Percentiles rank a stretch among this genome's conserved stretches.
phyloP scores from a whole-genome alignment of 2,113 vertebrate species.

The Barnardius zonarius region DNA sequence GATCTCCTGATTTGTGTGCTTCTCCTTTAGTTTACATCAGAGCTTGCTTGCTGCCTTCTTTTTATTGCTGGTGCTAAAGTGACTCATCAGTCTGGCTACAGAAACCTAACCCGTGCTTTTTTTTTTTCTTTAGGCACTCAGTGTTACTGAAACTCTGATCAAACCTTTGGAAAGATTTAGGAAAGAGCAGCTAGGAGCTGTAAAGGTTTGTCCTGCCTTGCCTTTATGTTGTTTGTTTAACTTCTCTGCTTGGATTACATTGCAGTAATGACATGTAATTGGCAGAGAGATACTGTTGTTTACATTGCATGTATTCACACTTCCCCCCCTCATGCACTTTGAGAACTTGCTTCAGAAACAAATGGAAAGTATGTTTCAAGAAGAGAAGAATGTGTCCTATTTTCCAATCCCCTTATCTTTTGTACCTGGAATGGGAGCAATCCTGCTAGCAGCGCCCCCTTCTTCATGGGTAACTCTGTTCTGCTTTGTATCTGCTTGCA shows the following conservation, averaged over 20 bases:
- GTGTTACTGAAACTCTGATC: constrained; percentile 97
- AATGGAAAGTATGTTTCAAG: constrained; percentile 1
- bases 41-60: not conserved
- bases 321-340: not conserved
- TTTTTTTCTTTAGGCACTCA: constrained; percentile 82
- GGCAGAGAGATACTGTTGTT: not conserved
- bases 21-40: not conserved
- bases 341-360: not conserved
- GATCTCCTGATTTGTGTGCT: not conserved
- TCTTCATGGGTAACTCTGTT: not conserved
- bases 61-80: not conserved
- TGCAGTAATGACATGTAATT: not conserved
- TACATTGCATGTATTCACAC: not conserved
- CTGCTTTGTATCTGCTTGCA: not conserved
- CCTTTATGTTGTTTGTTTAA: not conserved
- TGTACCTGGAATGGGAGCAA: not conserved
- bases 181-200: constrained; percentile 92
- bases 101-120: constrained; percentile 49
- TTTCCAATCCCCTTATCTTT: not conserved
- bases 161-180: constrained; percentile 98
- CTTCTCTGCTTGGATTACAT: not conserved
- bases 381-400: not conserved
- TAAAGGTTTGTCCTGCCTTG: constrained; percentile 82
- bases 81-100: not conserved
- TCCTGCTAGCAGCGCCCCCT: not conserved